A percentile compares a stretch with the other conserved stretches of the same genome.
Evolutionary conservation across 2,888 invertebrate species (phyloP).

Genomic region (Patella pellucida): DNA sequence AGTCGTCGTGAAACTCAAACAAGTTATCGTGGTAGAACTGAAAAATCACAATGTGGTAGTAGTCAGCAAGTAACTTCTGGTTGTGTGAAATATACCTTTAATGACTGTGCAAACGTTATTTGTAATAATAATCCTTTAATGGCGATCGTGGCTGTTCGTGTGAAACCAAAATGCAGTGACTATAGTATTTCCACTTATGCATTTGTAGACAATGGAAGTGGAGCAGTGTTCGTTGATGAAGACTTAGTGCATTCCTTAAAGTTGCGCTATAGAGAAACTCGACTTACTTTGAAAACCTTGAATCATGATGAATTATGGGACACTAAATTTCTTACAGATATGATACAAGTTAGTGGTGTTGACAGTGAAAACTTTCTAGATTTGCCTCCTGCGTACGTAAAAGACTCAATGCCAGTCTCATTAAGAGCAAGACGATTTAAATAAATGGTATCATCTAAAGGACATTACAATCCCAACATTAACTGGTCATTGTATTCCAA

Average conservation of each 20-base stretch:
- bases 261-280: not conserved
- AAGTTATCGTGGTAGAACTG: not conserved
- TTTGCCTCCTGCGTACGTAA: too few relatives aligned
- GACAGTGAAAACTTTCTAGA: too few relatives aligned
- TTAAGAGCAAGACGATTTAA: too few relatives aligned
- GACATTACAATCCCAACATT: too few relatives aligned
- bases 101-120: not conserved
- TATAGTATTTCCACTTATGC: not conserved
- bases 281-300: not conserved
- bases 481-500: too few relatives aligned
- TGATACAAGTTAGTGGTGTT: too few relatives aligned
- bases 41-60: not conserved
- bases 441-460: too few relatives aligned
- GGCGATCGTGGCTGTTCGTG: not conserved
- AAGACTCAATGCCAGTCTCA: too few relatives aligned
- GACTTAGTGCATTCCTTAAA: not conserved
- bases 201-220: not conserved
- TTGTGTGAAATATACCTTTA: not conserved
- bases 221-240: not conserved
- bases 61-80: not conserved
- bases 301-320: not conserved
- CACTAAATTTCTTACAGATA: too few relatives aligned
- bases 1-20: not conserved
- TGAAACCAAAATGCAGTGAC: not conserved
- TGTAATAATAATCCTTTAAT: not conserved